Base-by-base conservation (phyloP, 2,888 invertebrate species). In the Drosophila melanosoma region DNA sequence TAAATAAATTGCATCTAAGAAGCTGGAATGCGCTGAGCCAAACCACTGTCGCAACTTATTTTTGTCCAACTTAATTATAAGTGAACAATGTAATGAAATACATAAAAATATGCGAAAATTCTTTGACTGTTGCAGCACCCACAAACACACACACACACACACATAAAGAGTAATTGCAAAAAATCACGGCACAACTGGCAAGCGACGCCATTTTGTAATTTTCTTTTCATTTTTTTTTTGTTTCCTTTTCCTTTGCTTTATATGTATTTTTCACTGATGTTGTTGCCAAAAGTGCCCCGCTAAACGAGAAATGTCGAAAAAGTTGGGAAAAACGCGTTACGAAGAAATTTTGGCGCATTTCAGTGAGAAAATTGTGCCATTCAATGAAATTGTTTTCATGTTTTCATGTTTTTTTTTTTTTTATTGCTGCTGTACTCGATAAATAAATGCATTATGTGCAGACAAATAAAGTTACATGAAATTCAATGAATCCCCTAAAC, bases 371-470 rank as follows among this genome's bases (percentile, higher is more conserved):
- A 80, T 70, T 82, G 68, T 70, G 76, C 53, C 73, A 77, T 82
- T 85, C 83, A 73, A 82, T 84, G 82, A 74, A 79, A 79, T 79
- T 71, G 74, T 62, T 69, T 29, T 29, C 6, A 29, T 29, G 29
- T 29, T 29, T 29, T 6, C 2, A 1, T 23, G 0, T 26, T 29
- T 29, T 29, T 29, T 29, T 29, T 29, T 5, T 29, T 29, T 4
- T 23, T 58, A 36, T 35, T 59, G 72, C 73, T 70, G 57, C 57
- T 62, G 60, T 53, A 70, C 56, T 52, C 36, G 54, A 63, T 57
- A 63, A 67, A 74, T 74, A 69, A 74, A 66, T 78, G 63, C 60
- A 64, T 67, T 69, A 78, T 66, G 35, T 26, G n/a, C 56, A 38
- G n/a, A 48, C 62, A 63, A 59, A 52, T 42, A 45, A 71, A 63